phyloP scores from a whole-genome alignment of 1,140 invertebrate genomes.

The Macrobrachium nipponense region DNA sequence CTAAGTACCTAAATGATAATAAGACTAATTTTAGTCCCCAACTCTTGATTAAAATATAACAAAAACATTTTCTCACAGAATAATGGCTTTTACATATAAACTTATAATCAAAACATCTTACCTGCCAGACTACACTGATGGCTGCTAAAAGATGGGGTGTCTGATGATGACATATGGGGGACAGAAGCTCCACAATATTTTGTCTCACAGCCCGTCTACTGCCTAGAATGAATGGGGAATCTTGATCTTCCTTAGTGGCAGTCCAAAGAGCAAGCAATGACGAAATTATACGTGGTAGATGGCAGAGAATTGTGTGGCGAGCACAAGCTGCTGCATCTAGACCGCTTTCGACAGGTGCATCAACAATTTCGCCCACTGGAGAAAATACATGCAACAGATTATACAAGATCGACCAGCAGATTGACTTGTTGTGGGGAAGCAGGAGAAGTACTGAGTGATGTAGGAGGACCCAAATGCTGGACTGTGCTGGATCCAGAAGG shows the following conservation, averaged over 20 bases:
- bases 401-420: constrained; percentile 60
- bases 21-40: too few relatives aligned
- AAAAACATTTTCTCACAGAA: background rate
- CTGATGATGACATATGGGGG: constrained; percentile 88
- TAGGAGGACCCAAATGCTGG: constrained; percentile 70
- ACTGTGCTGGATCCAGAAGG: constrained; percentile 70
- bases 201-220: constrained; percentile 78
- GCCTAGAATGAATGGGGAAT: constrained; percentile 71
- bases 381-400: constrained; percentile 64
- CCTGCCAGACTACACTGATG: constrained; percentile 90
- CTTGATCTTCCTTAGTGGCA: constrained; percentile 72
- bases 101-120: constrained; percentile 71
- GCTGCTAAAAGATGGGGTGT: constrained; percentile 84
- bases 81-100: background rate
- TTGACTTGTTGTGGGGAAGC: constrained; percentile 31
- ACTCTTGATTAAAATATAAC: background rate
- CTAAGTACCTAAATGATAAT: background rate
- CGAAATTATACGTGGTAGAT: constrained; percentile 84
- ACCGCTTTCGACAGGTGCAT: constrained; percentile 66
- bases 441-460: constrained; percentile 71
- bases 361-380: constrained; percentile 58
- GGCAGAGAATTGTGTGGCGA: constrained; percentile 80
- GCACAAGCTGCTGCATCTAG: constrained; percentile 68
- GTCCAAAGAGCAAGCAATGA: constrained; percentile 86
- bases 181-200: constrained; percentile 86